Conservation (phyloP, 2,797 vertebrate genomes). For the Cryptoprocta ferox region DNA sequence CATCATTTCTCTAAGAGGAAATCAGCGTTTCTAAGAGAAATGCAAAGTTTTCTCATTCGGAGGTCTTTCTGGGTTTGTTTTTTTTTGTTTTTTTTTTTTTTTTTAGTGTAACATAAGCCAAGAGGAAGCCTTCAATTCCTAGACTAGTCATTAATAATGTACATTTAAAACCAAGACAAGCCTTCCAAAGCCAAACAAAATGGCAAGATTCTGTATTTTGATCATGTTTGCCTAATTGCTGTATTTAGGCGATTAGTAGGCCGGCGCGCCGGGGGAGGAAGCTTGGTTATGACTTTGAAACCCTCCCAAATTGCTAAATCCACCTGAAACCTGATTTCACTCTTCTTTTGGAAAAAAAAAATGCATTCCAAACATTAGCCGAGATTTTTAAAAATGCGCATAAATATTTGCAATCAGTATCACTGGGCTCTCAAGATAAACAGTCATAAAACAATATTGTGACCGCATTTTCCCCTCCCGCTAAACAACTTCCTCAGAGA, state of each 20-base stretch:
- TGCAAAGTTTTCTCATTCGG: background rate
- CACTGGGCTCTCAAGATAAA: conserved; percentile 65
- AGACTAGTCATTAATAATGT: background rate
- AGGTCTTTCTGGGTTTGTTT: background rate
- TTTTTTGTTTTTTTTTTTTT: background rate
- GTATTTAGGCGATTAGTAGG: background rate
- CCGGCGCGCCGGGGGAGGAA: background rate
- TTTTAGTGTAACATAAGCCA: conserved; percentile 11
- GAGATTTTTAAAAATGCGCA: conserved; percentile 50
- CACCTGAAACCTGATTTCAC: conserved; percentile 43
- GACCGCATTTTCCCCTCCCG: conserved; percentile 79
- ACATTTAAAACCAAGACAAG: background rate
- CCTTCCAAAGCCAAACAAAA: conserved; percentile 36
- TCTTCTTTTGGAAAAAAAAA: conserved; percentile 31
- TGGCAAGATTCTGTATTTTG: background rate
- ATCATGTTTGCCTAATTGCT: conserved; percentile 21
- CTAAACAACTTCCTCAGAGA: conserved; percentile 86
- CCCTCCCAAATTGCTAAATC: conserved; percentile 29
- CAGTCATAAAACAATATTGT: conserved; percentile 71
- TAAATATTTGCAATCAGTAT: conserved; percentile 80
- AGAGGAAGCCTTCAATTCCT: conserved; percentile 20
- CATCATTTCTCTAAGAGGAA: background rate
- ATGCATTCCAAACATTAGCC: conserved; percentile 49
- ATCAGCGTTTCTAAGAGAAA: background rate
- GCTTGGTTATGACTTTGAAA: conserved; percentile 49